phyloP scores from a whole-genome alignment of 2,797 vertebrate species.

The Myripristis jacobus region DNA sequence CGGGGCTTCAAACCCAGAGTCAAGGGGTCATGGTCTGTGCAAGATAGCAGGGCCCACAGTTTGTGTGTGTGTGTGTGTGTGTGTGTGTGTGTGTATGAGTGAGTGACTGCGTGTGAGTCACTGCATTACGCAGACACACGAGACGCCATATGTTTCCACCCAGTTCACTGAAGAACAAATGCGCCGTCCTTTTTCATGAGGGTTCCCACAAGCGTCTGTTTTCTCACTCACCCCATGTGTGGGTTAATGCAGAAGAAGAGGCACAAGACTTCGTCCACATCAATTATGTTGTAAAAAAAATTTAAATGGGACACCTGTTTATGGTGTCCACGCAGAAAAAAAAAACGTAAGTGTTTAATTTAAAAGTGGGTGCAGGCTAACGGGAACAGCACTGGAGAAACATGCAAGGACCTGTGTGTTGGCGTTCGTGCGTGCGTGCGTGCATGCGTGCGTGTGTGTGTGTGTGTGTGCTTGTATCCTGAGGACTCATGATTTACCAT shows the following conservation, averaged over 20 bases:
- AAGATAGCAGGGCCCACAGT: slow-evolving; percentile 61
- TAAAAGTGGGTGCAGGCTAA: slow-evolving; percentile 14
- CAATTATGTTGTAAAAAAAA: slow-evolving; percentile 49
- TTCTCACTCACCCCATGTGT: slow-evolving; percentile 53
- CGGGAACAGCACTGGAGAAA: background rate
- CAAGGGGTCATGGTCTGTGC: slow-evolving; percentile 56
- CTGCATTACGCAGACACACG: slow-evolving; percentile 60
- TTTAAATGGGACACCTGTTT: slow-evolving; percentile 62
- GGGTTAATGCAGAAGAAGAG: slow-evolving; percentile 26
- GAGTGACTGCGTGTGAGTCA: slow-evolving; percentile 62
- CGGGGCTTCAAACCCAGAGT: slow-evolving; percentile 57
- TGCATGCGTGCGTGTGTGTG: background rate
- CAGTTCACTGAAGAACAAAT: slow-evolving; percentile 65
- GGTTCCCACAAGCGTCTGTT: slow-evolving; percentile 63
- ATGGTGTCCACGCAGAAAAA: slow-evolving; percentile 41
- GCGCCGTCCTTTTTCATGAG: slow-evolving; percentile 43
- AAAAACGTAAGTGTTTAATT: slow-evolving; percentile 19
- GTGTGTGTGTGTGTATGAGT: slow-evolving; percentile 20
- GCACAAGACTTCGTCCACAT: slow-evolving; percentile 28
- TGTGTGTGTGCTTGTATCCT: background rate
- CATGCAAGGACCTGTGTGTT: slow-evolving; percentile 1
- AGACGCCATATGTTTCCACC: slow-evolving; percentile 74
- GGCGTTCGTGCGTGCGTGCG: slow-evolving; percentile 13
- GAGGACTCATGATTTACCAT: background rate
- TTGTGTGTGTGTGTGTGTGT: slow-evolving; percentile 18